phyloP scores from a whole-genome alignment of 2,113 vertebrate species.

The Heloderma charlesbogerti region DNA sequence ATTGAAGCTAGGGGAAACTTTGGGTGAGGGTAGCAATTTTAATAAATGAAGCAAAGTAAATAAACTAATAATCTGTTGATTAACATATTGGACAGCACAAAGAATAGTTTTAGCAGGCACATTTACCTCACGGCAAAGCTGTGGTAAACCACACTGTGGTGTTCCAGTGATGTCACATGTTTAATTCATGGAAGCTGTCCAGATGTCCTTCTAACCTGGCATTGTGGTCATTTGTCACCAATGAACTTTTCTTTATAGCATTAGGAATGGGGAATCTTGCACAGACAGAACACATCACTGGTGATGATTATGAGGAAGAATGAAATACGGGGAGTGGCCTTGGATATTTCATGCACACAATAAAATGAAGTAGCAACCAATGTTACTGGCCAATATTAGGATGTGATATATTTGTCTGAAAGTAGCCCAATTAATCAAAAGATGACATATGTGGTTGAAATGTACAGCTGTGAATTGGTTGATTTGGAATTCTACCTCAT shows the following conservation, averaged over 20 bases:
- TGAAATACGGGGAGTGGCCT: not conserved
- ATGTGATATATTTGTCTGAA: not conserved
- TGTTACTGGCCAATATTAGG: not conserved
- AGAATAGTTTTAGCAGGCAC: not conserved
- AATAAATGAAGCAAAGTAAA: not conserved
- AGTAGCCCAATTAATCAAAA: not conserved
- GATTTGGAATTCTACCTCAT: not conserved
- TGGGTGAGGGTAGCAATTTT: not conserved
- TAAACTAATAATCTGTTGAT: not conserved
- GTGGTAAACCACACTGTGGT: constrained; percentile 13
- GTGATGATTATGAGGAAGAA: not conserved
- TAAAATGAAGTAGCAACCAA: not conserved
- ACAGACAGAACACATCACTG: not conserved
- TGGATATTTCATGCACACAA: not conserved
- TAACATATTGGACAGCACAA: constrained; percentile 10
- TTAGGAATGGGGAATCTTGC: not conserved
- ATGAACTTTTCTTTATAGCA: not conserved
- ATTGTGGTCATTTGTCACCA: constrained; percentile 4
- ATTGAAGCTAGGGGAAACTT: not conserved
- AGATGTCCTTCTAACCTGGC: constrained; percentile 2
- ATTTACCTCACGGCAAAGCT: constrained; percentile 18
- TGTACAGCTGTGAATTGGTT: not conserved
- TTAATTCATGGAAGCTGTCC: not conserved
- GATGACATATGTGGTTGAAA: constrained; percentile 3
- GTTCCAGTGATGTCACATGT: constrained; percentile 18